A percentile compares a stretch with the other conserved stretches of the same genome.
Conservation (phyloP, 2,113 vertebrate species). For the Pseudolaguvia tuberculata region DNA sequence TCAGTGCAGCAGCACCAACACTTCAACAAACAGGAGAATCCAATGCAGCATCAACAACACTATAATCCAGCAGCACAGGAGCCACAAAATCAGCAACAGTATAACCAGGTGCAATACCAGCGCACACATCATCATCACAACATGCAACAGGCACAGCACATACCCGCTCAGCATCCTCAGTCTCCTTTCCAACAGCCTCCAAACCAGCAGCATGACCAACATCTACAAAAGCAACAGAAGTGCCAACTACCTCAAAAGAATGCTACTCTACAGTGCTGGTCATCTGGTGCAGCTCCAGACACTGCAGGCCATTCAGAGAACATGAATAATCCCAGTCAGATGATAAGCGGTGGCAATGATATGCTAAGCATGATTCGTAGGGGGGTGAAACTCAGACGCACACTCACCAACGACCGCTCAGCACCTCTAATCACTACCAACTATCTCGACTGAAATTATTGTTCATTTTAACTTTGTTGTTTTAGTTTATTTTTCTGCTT, state of each 20-base stretch:
- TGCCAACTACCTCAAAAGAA: slow-evolving; percentile 8
- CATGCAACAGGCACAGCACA: slow-evolving; percentile 13
- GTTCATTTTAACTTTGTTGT: not conserved
- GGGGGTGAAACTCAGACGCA: slow-evolving; percentile 64
- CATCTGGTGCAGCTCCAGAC: slow-evolving; percentile 47
- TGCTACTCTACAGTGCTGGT: slow-evolving; percentile 8
- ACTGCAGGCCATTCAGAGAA: slow-evolving; percentile 17
- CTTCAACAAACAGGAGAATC: slow-evolving; percentile 49
- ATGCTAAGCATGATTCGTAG: slow-evolving; percentile 67
- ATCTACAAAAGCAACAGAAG: slow-evolving; percentile 33
- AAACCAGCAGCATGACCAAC: slow-evolving; percentile 8
- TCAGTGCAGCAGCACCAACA: not conserved
- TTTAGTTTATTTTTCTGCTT: not conserved
- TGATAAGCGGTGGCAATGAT: slow-evolving; percentile 35
- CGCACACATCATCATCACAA: slow-evolving; percentile 15
- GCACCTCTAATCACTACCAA: slow-evolving; percentile 65
- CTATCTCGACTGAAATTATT: slow-evolving; percentile 57
- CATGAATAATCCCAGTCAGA: slow-evolving; percentile 10
- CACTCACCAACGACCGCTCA: slow-evolving; percentile 72
- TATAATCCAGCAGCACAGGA: slow-evolving; percentile 4
- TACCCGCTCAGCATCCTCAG: slow-evolving; percentile 12
- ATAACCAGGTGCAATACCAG: slow-evolving; percentile 15
- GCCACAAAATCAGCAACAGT: slow-evolving; percentile 18
- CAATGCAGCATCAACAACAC: slow-evolving; percentile 39
- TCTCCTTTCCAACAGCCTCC: slow-evolving; percentile 8